phyloP scores from a whole-genome alignment of 2,113 vertebrate genomes.

The Athene noctua region DNA sequence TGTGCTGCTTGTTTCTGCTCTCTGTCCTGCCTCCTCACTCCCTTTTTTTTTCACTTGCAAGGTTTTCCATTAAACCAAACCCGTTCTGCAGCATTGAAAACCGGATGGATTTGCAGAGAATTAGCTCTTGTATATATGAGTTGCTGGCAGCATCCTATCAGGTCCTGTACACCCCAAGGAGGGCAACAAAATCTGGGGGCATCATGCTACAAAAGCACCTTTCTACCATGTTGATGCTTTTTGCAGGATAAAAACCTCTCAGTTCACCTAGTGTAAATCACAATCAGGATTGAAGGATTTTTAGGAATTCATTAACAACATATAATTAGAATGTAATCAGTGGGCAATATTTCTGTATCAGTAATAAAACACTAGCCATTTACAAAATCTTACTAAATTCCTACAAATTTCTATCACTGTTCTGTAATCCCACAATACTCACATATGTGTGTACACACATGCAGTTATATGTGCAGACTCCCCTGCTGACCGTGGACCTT shows the following conservation, averaged over 20 bases:
- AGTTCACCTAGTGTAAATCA: background rate
- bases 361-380: background rate
- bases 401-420: background rate
- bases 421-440: background rate
- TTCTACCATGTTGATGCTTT: background rate
- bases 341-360: fast-evolving
- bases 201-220: background rate
- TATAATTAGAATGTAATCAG: background rate
- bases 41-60: background rate
- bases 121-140: background rate
- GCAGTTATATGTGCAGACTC: fast-evolving
- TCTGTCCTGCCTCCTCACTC: background rate
- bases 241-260: background rate
- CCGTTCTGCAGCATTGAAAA: background rate
- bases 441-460: too few species aligned
- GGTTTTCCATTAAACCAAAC: background rate
- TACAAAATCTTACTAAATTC: background rate
- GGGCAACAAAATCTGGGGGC: fast-evolving
- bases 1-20: background rate
- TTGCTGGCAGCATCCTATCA: background rate
- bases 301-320: background rate
- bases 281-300: background rate
- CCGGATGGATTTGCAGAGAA: background rate
- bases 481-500: fast-evolving
- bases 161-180: background rate